Conservation (phyloP, 2,113 vertebrate species). For the Amblyornis subalaris region DNA sequence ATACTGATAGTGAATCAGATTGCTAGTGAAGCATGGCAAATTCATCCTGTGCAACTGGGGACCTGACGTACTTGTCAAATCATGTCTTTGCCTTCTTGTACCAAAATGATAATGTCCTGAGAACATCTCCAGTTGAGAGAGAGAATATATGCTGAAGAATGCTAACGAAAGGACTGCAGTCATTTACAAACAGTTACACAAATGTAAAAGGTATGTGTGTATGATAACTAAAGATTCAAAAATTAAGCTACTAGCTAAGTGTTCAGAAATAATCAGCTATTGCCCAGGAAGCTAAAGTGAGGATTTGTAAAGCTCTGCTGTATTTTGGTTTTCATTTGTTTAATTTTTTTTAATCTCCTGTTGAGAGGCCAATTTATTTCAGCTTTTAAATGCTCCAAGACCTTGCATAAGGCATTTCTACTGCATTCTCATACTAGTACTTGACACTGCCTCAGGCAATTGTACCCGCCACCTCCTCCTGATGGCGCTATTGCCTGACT, state of each 20-base stretch:
- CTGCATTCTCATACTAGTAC: fast-evolving
- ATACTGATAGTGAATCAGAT: not conserved
- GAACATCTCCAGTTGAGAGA: not conserved
- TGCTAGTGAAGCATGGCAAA: not conserved
- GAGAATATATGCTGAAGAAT: not conserved
- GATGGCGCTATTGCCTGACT: not conserved
- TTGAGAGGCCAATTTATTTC: not conserved
- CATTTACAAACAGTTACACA: not conserved
- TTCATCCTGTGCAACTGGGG: not conserved
- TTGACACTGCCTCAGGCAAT: not conserved
- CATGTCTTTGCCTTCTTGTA: not conserved
- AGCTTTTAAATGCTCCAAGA: not conserved
- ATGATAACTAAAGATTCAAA: not conserved
- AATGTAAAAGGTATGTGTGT: not conserved
- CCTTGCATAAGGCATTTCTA: not conserved
- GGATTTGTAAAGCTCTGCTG: not conserved
- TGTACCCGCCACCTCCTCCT: slow-evolving; percentile 54
- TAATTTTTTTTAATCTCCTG: not conserved
- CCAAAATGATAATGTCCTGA: not conserved
- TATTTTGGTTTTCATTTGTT: not conserved
- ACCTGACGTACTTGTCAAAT: not conserved
- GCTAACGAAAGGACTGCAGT: not conserved
- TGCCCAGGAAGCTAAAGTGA: not conserved
- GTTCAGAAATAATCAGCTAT: not conserved
- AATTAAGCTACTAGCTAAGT: not conserved